Evolutionary conservation across 2,888 invertebrate genomes (phyloP), one percentile per base, ranked within the genome.

Genomic region (Torymus auratus): DNA sequence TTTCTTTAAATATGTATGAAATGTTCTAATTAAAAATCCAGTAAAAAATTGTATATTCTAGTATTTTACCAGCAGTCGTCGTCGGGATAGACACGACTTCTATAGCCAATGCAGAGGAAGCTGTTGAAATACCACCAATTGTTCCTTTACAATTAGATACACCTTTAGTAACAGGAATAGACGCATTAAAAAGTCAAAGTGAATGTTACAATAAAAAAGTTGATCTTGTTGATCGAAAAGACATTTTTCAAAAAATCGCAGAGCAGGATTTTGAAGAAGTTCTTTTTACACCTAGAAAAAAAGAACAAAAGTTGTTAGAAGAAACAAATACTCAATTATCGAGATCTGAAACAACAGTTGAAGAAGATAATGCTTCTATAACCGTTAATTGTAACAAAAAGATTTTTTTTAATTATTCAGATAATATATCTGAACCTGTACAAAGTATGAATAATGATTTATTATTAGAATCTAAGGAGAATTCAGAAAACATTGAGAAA

Each of bases 211-310:
- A 62, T 41, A 84, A 82, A 56, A 85, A 84, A 86, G 78, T 89
- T 88, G 0, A 90, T 88, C 75, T 91, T 92, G 88, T 83, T 90
- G 85, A 91, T 84, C 94, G 94, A 81, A 90, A 95, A 80, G 94
- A 94, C 86, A 88, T 95, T 83, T 94, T 95, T 82, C 93, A 94
- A 83, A 94, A 94, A 89, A 96, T 96, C 70, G 94, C 95, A 84
- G 94, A 94, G 89, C 93, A 94, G 91, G 94, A 94, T 83, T 95
- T 94, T 83, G 95, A 95, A 84, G 94, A 94, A 76, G 94, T 95
- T 68, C 89, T 94, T 13, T 93, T 94, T 88, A 94, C 94, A 64
- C 94, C 94, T 72, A 93, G 93, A 67, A 92, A 92, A 20, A 91
- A 87, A 78, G 85, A 84, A n/a, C 89, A 88, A 73, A 88, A 84